Evolutionary conservation across 2,888 invertebrate genomes (phyloP).

Genomic region (Cheilosia urbana): DNA sequence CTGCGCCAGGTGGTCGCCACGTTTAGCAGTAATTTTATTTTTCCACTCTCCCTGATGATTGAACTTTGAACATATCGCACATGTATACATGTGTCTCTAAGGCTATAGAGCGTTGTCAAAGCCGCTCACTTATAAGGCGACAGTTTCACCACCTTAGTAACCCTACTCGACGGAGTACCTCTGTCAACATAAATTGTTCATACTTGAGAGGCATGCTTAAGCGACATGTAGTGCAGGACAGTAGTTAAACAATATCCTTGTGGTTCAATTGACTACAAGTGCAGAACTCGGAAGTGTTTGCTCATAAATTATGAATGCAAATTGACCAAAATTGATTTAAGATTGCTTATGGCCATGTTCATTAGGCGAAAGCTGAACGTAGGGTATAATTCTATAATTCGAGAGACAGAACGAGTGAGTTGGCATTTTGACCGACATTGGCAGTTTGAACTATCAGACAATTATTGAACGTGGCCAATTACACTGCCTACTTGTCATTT

Average conservation of each 20-base stretch:
- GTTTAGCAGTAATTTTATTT: slow-evolving; percentile 42
- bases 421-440: slow-evolving; percentile 53
- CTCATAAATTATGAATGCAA: slow-evolving; percentile 70
- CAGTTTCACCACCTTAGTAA: not conserved
- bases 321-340: slow-evolving; percentile 73
- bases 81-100: not conserved
- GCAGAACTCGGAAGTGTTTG: slow-evolving; percentile 20
- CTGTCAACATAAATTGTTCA: slow-evolving; percentile 62
- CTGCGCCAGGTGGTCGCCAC: slow-evolving; percentile 52
- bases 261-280: slow-evolving; percentile 37
- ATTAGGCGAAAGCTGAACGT: slow-evolving; percentile 45
- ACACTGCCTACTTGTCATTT: slow-evolving; percentile 65
- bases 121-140: slow-evolving; percentile 1
- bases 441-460: slow-evolving; percentile 63
- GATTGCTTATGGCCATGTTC: slow-evolving; percentile 61
- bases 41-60: slow-evolving; percentile 51
- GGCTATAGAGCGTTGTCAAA: not conserved
- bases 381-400: slow-evolving; percentile 17
- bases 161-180: not conserved
- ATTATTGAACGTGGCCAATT: slow-evolving; percentile 72
- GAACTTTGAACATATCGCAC: slow-evolving; percentile 12
- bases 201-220: slow-evolving; percentile 30
- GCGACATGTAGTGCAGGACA: slow-evolving; percentile 6
- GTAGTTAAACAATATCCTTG: slow-evolving; percentile 49
- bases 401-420: slow-evolving; percentile 10